Evolutionary conservation across 2,888 invertebrate species (phyloP), one percentile per base, ranked within the genome.

Genomic region (Spialia ferax): DNA sequence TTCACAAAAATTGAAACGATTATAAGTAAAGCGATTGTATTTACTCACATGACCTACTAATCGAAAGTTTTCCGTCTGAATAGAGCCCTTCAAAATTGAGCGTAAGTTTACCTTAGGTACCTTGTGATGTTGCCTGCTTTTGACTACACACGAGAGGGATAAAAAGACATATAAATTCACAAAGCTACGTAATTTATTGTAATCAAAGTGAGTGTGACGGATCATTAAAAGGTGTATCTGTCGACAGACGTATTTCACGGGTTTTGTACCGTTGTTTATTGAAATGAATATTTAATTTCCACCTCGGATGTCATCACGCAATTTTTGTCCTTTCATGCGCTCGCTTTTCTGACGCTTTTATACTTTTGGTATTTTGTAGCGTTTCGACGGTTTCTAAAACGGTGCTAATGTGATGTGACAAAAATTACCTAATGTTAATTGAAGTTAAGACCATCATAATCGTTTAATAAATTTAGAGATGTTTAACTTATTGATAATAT

Each of bases 251-350:
- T 77, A 82, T 82, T 86, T 83, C 80, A 79, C 78, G 74, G 77
- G 70, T 72, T 76, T 75, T 76, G 73, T 84, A 78, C 74, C 73
- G 78, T 77, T 83, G 82, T 84, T 87, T 86, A 86, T 86, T 85
- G 81, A 87, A 89, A 87, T 87, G 78, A 82, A 88, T 87, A 88
- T 89, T 88, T 88, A 84, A 89, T 87, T 85, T 81, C 77, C 84
- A 77, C 80, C 82, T 81, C 84, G 80, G 77, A 83, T 80, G 68
- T 63, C 72, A 73, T 70, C 74, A 71, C 71, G 74, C 69, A 35
- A 60, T 35, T 52, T 65, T 66, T 32, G 35, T 11, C 52, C 29
- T 54, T 54, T 65, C 20, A 60, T 15, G 35, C 18, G 42, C 29
- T n/a, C 23, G 65, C 13, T 54, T 64, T 64, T 56, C n/a, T n/a